Conservation (phyloP, 2,113 vertebrate genomes). For the Etia nguti region DNA sequence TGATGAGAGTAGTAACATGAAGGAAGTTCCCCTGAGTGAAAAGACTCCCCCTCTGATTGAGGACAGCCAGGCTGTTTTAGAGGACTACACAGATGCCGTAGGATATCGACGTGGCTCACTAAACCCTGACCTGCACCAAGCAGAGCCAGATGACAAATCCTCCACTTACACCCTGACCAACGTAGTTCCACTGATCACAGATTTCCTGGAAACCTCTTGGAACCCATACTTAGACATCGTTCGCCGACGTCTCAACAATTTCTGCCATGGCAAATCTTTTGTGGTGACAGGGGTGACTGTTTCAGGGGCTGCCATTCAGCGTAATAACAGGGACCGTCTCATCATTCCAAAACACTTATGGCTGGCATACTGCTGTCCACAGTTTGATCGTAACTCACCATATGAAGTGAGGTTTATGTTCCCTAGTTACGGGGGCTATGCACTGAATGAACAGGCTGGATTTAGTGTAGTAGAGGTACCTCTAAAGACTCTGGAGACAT, state of each 20-base stretch:
- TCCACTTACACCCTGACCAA: conserved; percentile 81
- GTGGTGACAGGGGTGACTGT: conserved; percentile 59
- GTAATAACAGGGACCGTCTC: conserved; percentile 46
- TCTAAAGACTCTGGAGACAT: conserved; percentile 62
- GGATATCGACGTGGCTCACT: conserved; percentile 66
- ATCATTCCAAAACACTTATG: conserved; percentile 64
- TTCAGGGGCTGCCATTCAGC: conserved; percentile 40
- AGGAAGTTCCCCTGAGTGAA: conserved; percentile 46
- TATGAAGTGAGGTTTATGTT: conserved; percentile 73
- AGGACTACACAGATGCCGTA: conserved; percentile 64
- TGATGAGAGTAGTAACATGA: conserved; percentile 60
- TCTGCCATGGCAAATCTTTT: conserved; percentile 61
- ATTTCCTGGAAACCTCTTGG: conserved; percentile 62
- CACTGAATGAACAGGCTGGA: conserved; percentile 46
- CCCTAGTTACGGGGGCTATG: conserved; percentile 62
- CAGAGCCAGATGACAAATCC: conserved; percentile 55
- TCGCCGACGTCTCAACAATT: conserved; percentile 70
- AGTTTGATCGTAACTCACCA: conserved; percentile 65
- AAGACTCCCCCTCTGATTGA: conserved; percentile 51
- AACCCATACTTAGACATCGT: conserved; percentile 46
- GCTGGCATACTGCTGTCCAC: conserved; percentile 71
- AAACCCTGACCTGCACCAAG: conserved; percentile 75
- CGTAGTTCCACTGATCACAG: conserved; percentile 68
- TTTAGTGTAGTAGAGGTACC: conserved; percentile 62
- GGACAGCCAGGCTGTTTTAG: conserved; percentile 63